Conservation (phyloP, 2,797 vertebrate genomes). For the Scleropages formosus region DNA sequence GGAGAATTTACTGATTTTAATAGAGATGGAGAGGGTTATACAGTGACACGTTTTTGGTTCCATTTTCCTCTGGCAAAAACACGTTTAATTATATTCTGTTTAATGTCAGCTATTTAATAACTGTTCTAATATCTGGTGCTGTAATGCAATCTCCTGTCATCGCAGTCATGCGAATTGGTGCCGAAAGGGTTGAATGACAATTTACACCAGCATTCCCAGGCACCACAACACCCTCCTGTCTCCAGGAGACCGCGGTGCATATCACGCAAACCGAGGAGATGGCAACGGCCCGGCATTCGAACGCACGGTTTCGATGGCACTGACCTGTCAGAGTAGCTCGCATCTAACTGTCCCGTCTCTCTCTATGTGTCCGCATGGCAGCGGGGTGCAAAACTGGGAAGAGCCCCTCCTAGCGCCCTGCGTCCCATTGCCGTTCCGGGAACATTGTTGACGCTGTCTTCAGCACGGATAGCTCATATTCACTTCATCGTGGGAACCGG, state of each 20-base stretch:
- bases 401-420: conserved; percentile 20
- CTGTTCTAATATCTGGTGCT: no score
- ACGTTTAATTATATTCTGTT: not conserved
- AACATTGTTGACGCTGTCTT: not conserved
- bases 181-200: no score
- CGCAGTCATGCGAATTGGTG: no score
- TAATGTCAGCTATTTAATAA: no score
- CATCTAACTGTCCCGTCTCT: not conserved
- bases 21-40: not conserved
- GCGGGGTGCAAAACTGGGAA: not conserved
- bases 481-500: conserved; percentile 1
- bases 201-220: no score
- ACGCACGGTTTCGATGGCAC: not conserved
- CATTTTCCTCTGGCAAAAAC: not conserved
- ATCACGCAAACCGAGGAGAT: not conserved
- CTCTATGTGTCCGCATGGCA: not conserved
- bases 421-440: not conserved
- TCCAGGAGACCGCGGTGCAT: no score
- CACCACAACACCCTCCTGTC: no score
- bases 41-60: not conserved
- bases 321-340: not conserved
- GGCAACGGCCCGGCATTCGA: not conserved
- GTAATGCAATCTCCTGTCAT: no score
- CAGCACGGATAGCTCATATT: not conserved
- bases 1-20: not conserved